Percentiles rank a stretch among this genome's conserved stretches.
phyloP scores from a whole-genome alignment of 2,888 invertebrate genomes.

The Celastrina argiolus region DNA sequence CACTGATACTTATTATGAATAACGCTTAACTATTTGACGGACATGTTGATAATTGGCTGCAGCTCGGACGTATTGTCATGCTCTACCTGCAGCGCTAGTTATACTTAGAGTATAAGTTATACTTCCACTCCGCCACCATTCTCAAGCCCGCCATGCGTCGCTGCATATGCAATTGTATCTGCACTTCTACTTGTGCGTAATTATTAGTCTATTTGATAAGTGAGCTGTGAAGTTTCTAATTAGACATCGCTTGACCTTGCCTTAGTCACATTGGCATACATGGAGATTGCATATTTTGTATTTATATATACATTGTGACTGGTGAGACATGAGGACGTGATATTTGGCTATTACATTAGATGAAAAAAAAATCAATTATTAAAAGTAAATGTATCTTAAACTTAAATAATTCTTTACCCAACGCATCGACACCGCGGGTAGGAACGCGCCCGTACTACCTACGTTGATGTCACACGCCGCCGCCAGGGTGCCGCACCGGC shows the following conservation, averaged over 20 bases:
- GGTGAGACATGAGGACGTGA: too few species aligned
- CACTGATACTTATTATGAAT: neutral
- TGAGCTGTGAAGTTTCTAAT: conserved; percentile 14
- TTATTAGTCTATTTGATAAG: conserved; percentile 12
- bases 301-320: too few species aligned
- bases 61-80: conserved; percentile 21
- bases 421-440: too few species aligned
- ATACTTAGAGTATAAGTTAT: conserved; percentile 27
- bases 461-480: too few species aligned
- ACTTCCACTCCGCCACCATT: conserved; percentile 44
- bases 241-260: neutral
- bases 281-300: too few species aligned
- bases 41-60: conserved; percentile 36
- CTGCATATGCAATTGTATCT: conserved; percentile 40
- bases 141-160: conserved; percentile 50
- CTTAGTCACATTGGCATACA: neutral
- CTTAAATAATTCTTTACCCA: too few species aligned
- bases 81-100: conserved; percentile 14
- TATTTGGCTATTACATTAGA: too few species aligned
- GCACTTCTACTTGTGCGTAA: conserved; percentile 30
- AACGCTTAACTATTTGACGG: conserved; percentile 21
- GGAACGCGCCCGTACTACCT: too few species aligned
- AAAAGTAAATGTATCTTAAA: too few species aligned
- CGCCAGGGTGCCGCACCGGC: too few species aligned
- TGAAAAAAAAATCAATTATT: too few species aligned